Evolutionary conservation across 2,888 invertebrate species (phyloP), one percentile per base, ranked within the genome.

Genomic region (Scaeva pyrastri): DNA sequence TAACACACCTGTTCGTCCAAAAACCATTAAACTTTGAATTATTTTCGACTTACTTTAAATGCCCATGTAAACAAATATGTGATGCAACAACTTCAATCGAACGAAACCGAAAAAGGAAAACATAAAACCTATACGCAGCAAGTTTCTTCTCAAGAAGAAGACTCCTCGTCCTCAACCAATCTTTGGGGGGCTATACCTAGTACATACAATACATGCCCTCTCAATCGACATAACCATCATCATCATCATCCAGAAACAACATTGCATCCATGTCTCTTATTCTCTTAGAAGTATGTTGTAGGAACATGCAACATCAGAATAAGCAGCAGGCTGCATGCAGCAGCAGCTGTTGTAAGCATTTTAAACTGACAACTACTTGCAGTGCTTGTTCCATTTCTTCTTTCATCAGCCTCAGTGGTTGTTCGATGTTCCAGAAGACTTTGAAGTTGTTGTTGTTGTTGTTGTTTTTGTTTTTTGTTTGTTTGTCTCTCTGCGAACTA

Each of bases 281-380:
- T 26, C 31, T 39, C 31, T 31, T 31, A 56, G 45, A 62, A 75
- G 62, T 56, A 52, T 43, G 23, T 45, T 19, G 45, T 19, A 31
- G 31, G 45, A 66, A 66, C 48, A 66, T 48, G 31, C 10, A 26
- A 26, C 23, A 62, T 11, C 31, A 64, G 45, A 21, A 74, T n/a
- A n/a, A n/a, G 12, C 68, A 19, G 5, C 39, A 56, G 3, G 31
- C 31, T 7, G 52, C 66, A 76, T n/a, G 62, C 70, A 55, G 70
- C 75, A 60, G 78, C 74, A 66, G 74, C 76, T 68, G 74, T 71
- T 83, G 79, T 76, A 62, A 76, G 75, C 58, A 66, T 71, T 75
- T 75, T 48, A 26, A 48, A 75, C 75, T 79, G 80, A 76, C 75
- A 85, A 64, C 82, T 39, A 75, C 74, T 50, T 39, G 31, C 50